Base-by-base conservation (phyloP, 2,888 invertebrate genomes). In the Cremastinae sp. region DNA sequence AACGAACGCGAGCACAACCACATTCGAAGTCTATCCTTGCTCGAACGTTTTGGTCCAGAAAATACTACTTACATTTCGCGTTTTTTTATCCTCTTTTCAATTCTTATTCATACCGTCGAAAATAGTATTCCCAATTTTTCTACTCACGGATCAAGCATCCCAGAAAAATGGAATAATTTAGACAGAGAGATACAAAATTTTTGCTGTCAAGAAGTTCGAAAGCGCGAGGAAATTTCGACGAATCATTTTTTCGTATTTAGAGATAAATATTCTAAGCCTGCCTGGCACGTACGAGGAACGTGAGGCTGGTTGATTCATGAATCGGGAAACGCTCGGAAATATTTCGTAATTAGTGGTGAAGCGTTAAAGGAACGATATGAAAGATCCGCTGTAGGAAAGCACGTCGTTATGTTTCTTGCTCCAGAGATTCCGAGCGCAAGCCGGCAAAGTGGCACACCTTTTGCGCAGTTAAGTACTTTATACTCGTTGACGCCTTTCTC, bases 381-480 rank as follows among this genome's bases (percentile, higher is more conserved):
- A 62, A 62, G 37, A 37, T 49, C 35, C 8, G 28, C 16, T 37
- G 5, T 12, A n/a, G 47, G 18, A 62, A 62, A 62, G 43, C 18
- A 47, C 20, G n/a, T 62, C 28, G 39, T 49, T 62, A 37, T 20
- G 9, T 18, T 14, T 49, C 62, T 51, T 35, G 20, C 49, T 37
- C 41, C 39, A 22, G 18, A 53, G 10, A 45, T 28, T 45, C 28
- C 22, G 28, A 37, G 28, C 16, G 22, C n/a, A n/a, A 65, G 41
- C 51, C 41, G 8, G 8, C 35, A 64, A 51, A 41, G 43, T 43
- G 28, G 41, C 22, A 43, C 43, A 43, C 5, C 28, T 43, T 53
- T 10, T 14, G 4, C 22, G 28, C 28, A 39, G 1, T 53, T n/a
- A 18, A 65, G 53, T 14, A 39, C 9, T 64, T 28, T n/a, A n/a